Evolutionary conservation across 2,113 vertebrate species (phyloP).

Genomic region (Sarotherodon lohbergeri): DNA sequence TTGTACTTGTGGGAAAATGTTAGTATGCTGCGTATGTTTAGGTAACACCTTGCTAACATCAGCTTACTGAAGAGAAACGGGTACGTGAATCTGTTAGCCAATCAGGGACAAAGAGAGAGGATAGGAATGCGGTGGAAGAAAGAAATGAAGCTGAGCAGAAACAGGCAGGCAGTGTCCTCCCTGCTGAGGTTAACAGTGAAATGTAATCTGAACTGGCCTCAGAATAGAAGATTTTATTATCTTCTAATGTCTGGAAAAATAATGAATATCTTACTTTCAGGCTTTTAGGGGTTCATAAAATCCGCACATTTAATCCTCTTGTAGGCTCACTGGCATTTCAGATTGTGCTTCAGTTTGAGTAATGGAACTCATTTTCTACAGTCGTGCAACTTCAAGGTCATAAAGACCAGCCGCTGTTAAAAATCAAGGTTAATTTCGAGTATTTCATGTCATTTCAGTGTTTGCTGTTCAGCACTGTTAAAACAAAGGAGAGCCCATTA

Average conservation of each 20-base stretch:
- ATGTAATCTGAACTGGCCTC: background rate
- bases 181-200: background rate
- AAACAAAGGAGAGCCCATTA: background rate
- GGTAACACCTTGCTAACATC: background rate
- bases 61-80: background rate
- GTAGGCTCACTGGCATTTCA: background rate
- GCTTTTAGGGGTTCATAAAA: background rate
- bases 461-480: background rate
- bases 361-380: background rate
- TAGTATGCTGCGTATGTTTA: background rate
- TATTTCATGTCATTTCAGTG: background rate
- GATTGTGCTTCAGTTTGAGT: background rate
- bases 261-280: background rate
- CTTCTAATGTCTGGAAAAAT: background rate
- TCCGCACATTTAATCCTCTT: background rate
- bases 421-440: background rate
- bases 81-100: rapidly evolving
- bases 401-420: background rate
- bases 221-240: background rate
- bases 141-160: background rate
- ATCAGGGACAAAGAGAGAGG: background rate
- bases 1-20: background rate
- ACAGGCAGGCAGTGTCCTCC: background rate
- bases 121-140: background rate
- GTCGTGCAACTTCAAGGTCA: background rate